These are phyloP conservation scores for Pachypanchax playfairii DNA, from an alignment of 2,113 vertebrate genomes.

Conservation along the genomic window DNA sequence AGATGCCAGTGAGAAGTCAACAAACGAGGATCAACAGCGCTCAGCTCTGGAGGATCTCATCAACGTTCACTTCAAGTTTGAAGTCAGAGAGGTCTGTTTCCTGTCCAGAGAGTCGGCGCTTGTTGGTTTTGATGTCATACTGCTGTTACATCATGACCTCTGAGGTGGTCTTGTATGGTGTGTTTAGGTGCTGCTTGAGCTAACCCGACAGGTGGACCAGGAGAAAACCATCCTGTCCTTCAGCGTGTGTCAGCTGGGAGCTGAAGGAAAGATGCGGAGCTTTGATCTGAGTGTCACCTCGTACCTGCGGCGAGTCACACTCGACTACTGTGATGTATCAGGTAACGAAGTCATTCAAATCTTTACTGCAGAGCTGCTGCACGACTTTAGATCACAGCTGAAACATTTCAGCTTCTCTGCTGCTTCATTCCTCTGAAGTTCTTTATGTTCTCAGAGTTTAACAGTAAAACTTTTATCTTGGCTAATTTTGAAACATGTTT, in stretches of 20 bases:
- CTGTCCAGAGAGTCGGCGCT: accelerated
- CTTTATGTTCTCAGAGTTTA: too few species aligned
- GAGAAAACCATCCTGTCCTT: slow-evolving; percentile 86
- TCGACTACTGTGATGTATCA: slow-evolving; percentile 86
- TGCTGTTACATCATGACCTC: accelerated
- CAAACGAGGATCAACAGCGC: slow-evolving; percentile 64
- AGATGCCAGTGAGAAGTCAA: slow-evolving; percentile 66
- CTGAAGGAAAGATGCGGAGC: slow-evolving; percentile 84
- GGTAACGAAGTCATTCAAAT: slow-evolving; percentile 70
- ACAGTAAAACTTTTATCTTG: too few species aligned
- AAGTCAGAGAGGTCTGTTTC: slow-evolving; percentile 86
- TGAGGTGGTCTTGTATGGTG: neutral
- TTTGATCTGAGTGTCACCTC: slow-evolving; percentile 84
- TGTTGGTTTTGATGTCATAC: neutral
- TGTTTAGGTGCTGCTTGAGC: slow-evolving; percentile 88
- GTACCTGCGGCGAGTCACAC: slow-evolving; percentile 86
- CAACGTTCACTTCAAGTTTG: slow-evolving; percentile 89
- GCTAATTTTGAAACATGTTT: too few species aligned
- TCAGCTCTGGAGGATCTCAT: slow-evolving; percentile 82
- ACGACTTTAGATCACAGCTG: accelerated
- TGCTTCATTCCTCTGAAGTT: too few species aligned
- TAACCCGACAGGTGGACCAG: slow-evolving; percentile 83
- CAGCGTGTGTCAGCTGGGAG: slow-evolving; percentile 87
- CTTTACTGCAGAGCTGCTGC: neutral
- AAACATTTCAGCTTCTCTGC: too few species aligned